Evolutionary conservation across 2,888 invertebrate species (phyloP).

Genomic region (Chaitophorus viminalis): DNA sequence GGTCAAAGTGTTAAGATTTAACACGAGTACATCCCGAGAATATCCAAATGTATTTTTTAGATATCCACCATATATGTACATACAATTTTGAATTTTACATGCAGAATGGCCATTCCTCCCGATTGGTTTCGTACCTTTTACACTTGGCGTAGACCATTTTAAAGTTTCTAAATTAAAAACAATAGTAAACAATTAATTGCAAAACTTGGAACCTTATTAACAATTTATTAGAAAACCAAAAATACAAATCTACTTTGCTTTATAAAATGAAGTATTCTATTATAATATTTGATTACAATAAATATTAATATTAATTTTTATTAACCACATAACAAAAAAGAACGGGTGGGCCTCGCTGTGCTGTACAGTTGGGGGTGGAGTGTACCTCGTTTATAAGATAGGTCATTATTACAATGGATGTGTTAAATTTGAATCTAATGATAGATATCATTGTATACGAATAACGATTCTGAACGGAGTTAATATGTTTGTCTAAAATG

Average conservation of each 20-base stretch:
- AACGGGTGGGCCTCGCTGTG: no score
- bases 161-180: conserved; percentile 69
- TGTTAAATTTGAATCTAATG: no score
- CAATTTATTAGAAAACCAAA: background rate
- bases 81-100: conserved; percentile 79
- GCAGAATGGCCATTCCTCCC: conserved; percentile 93
- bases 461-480: no score
- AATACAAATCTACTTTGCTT: background rate
- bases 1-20: conserved; percentile 71
- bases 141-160: conserved; percentile 76
- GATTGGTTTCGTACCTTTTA: conserved; percentile 78
- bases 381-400: no score
- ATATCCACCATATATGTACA: conserved; percentile 93
- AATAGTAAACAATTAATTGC: background rate
- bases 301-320: no score
- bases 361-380: no score
- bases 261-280: no score
- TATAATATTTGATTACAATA: no score
- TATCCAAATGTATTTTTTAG: conserved; percentile 85
- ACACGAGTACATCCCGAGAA: conserved; percentile 80
- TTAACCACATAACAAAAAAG: no score
- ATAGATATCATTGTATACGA: no score
- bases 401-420: no score
- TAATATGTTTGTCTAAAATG: no score
- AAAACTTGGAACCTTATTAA: background rate